Percentiles rank a stretch among this genome's conserved stretches.
These are phyloP conservation scores for Orgyia antiqua DNA, from an alignment of 2,888 invertebrate species.

Conservation along the genomic window DNA sequence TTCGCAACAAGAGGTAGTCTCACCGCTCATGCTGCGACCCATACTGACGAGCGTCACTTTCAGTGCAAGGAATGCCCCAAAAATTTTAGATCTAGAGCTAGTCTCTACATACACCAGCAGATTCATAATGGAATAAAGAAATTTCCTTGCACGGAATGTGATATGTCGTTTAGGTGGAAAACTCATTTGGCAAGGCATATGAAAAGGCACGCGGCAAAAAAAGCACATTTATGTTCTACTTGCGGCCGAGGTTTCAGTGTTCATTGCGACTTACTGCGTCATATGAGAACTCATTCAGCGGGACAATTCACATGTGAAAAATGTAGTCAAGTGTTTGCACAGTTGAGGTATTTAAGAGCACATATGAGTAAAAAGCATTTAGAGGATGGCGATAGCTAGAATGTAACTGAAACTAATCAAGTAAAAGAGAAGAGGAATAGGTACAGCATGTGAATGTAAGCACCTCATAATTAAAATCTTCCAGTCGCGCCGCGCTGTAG, in stretches of 20 bases:
- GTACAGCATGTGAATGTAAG: too few relatives aligned
- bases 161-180: conserved; percentile 62
- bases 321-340: conserved; percentile 68
- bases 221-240: conserved; percentile 52
- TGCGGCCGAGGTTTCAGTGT: conserved; percentile 70
- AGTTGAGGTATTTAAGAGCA: conserved; percentile 70
- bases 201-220: conserved; percentile 54
- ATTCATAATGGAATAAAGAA: conserved; percentile 39
- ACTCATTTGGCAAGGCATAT: conserved; percentile 62
- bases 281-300: conserved; percentile 64
- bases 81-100: conserved; percentile 63
- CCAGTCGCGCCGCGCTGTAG: too few relatives aligned
- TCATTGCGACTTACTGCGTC: conserved; percentile 66
- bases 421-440: background rate
- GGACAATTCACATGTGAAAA: conserved; percentile 55
- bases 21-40: conserved; percentile 61
- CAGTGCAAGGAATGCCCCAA: conserved; percentile 68
- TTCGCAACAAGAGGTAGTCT: conserved; percentile 66
- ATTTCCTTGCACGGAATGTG: conserved; percentile 43
- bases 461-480: too few relatives aligned
- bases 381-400: background rate
- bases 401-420: background rate
- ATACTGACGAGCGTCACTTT: conserved; percentile 56
- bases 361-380: conserved; percentile 55
- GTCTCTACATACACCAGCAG: conserved; percentile 69